Evolutionary conservation across 2,113 vertebrate genomes (phyloP).

Genomic region (Phasianus colchicus): DNA sequence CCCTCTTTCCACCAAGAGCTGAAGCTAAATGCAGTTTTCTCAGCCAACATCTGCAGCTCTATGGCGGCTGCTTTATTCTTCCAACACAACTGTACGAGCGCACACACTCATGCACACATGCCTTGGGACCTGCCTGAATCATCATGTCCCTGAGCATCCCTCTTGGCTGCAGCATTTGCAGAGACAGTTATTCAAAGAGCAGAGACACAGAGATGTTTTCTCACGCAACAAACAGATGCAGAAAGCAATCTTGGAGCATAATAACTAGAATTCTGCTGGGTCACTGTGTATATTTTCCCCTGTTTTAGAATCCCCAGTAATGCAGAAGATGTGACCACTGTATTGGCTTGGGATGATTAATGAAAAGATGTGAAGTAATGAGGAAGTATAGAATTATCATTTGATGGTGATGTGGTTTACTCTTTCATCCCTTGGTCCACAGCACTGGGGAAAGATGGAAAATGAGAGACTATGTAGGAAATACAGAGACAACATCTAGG

Average conservation of each 20-base stretch:
- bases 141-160: not conserved
- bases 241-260: not conserved
- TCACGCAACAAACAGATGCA: not conserved
- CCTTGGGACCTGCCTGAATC: constrained; percentile 44
- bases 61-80: not conserved
- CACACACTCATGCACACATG: accelerated
- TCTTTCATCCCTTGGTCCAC: not conserved
- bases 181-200: not conserved
- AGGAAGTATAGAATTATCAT: not conserved
- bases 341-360: not conserved
- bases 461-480: not conserved
- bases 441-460: not conserved
- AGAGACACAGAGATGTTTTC: not conserved
- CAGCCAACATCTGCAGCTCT: constrained; percentile 15
- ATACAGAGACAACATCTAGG: not conserved
- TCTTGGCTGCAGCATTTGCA: not conserved
- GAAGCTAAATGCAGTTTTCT: not conserved
- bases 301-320: not conserved
- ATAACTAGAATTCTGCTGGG: not conserved
- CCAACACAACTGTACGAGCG: not conserved
- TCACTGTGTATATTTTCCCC: not conserved
- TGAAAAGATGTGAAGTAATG: not conserved
- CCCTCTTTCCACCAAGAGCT: not conserved
- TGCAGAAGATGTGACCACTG: not conserved
- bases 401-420: not conserved